Conservation (phyloP, 2,888 invertebrate species). For the Patella caerulea region DNA sequence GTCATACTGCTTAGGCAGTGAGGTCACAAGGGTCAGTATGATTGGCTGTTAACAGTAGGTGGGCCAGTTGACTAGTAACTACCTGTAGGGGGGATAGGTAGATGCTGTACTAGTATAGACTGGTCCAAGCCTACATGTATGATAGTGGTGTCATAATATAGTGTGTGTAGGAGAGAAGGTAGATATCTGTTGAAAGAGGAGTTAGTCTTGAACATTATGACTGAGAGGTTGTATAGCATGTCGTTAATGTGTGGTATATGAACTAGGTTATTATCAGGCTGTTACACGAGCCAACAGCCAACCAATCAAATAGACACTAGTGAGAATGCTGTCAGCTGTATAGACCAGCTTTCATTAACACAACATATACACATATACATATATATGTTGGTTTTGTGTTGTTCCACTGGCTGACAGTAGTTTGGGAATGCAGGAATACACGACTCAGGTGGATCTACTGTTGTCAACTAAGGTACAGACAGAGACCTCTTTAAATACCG, state of each 20-base stretch:
- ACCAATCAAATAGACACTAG: neutral
- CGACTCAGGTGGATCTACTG: neutral
- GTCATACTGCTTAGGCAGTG: neutral
- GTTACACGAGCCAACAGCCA: slow-evolving; percentile 10
- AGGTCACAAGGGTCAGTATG: slow-evolving; percentile 1
- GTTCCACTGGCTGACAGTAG: neutral
- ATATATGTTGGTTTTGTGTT: neutral
- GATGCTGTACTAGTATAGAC: no score
- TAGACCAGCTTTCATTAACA: neutral
- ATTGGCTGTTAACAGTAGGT: slow-evolving; percentile 7
- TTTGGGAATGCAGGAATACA: slow-evolving; percentile 9
- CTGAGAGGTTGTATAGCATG: no score
- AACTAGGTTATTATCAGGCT: slow-evolving; percentile 12
- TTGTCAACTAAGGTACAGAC: slow-evolving; percentile 4
- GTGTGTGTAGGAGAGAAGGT: no score
- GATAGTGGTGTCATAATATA: no score
- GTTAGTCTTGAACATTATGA: no score
- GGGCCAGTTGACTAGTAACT: neutral
- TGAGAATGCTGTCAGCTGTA: slow-evolving; percentile 13
- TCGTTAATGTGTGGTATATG: slow-evolving; percentile 5
- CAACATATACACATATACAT: slow-evolving; percentile 4
- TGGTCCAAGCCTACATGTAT: no score
- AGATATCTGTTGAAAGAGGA: no score
- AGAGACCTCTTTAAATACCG: neutral
- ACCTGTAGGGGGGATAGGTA: neutral